Evolutionary conservation across 2,888 invertebrate species (phyloP), one percentile per base, ranked within the genome.

Genomic region (Teleogryllus oceanicus): DNA sequence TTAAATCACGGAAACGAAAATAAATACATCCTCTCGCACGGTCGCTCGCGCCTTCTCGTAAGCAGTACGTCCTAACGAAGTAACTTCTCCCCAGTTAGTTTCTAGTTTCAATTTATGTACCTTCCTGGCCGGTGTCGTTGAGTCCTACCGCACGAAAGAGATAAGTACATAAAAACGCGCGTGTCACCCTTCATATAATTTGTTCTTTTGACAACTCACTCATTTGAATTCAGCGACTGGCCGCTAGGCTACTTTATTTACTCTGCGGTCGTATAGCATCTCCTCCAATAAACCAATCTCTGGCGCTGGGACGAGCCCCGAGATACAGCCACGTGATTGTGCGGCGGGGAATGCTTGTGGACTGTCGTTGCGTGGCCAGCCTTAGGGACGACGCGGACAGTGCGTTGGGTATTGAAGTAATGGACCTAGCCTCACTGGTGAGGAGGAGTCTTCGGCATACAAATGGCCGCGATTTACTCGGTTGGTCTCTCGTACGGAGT

Each of bases 171-270:
- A 62, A 62, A 62, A 62, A 18, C 62, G n/a, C 62, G 62, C 62
- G 62, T 18, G 62, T 62, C 37, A 37, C 37, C 37, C 37, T 37
- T 62, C 62, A 62, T 62, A 62, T 62, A 62, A 62, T 62, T 62
- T 62, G 62, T 62, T n/a, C 62, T 62, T 62, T 62, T n/a, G 62
- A 62, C 62, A 62, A 62, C 62, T 62, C 62, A 62, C 62, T 62
- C 62, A 62, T 62, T 62, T 16, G 62, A 62, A 62, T 62, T 62
- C 62, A 62, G n/a, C 62, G 62, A 13, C 16, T 62, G 13, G 62
- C n/a, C 4, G 16, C 62, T 62, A 62, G 62, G 62, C 13, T 62
- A 62, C 62, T 62, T 62, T 62, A 62, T 62, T 62, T 62, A 62
- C 62, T 62, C 62, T 18, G n/a, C n/a, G n/a, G 62, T 16, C 62